Conservation (phyloP, 2,888 invertebrate genomes). For the Drosophila paranaensis region DNA sequence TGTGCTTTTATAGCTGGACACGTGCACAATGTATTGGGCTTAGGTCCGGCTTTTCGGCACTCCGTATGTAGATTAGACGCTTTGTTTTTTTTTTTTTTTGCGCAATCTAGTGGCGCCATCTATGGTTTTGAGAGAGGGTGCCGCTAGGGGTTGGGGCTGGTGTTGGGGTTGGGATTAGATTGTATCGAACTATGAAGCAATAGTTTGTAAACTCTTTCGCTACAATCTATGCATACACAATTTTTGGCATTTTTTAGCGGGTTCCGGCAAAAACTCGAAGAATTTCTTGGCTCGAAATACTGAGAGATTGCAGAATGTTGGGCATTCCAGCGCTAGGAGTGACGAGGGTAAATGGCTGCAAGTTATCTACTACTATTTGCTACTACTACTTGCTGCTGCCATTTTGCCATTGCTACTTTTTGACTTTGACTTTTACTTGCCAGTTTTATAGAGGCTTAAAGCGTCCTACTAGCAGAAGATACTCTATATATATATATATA, state of each 20-base stretch:
- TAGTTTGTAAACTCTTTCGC: conserved; percentile 1
- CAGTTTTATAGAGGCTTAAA: too few relatives aligned
- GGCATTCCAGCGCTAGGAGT: neutral
- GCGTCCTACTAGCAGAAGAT: too few relatives aligned
- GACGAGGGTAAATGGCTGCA: too few relatives aligned
- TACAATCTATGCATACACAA: conserved; percentile 6
- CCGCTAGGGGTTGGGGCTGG: too few relatives aligned
- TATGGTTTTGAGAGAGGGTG: conserved; percentile 9
- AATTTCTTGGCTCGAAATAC: neutral
- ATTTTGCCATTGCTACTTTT: too few relatives aligned
- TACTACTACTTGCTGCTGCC: neutral
- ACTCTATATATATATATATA: too few relatives aligned
- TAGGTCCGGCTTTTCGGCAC: conserved; percentile 4
- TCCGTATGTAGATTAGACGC: conserved; percentile 35
- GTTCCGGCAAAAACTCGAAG: neutral
- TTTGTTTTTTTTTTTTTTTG: neutral
- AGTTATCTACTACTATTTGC: neutral
- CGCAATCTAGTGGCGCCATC: conserved; percentile 37
- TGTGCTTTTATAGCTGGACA: conserved; percentile 27
- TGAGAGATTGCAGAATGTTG: neutral
- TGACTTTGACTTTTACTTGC: too few relatives aligned
- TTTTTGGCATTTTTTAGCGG: neutral
- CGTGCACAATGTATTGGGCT: conserved; percentile 25
- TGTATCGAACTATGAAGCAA: conserved; percentile 1
- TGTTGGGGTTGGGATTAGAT: neutral